These are phyloP conservation scores for Entomobrya multifasciata DNA, from an alignment of 2,888 invertebrate genomes.

Conservation along the genomic window DNA sequence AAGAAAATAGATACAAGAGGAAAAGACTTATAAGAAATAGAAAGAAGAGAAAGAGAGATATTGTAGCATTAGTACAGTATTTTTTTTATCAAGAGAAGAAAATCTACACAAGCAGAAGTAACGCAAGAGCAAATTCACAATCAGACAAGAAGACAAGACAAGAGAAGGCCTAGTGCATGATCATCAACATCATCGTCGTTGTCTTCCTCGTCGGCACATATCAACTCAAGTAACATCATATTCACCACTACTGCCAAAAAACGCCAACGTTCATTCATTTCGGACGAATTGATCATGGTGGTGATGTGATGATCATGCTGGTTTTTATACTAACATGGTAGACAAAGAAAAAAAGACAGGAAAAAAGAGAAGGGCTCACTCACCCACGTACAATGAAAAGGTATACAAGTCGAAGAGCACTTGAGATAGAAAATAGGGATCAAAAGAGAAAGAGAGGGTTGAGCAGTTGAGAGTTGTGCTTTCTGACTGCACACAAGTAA, in stretches of 20 bases:
- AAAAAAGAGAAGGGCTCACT: not conserved
- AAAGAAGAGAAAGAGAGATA: not conserved
- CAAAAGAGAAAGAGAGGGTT: too few relatives aligned
- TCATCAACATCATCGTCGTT: not conserved
- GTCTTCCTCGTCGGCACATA: too few relatives aligned
- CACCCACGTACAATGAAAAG: not conserved
- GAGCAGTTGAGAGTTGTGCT: too few relatives aligned
- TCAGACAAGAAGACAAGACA: slow-evolving; percentile 14
- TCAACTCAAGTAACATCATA: not conserved
- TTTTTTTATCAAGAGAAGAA: slow-evolving; percentile 28
- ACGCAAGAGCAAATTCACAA: slow-evolving; percentile 5
- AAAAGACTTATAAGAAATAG: not conserved
- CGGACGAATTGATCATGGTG: not conserved
- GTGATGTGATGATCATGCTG: not conserved
- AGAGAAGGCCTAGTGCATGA: too few relatives aligned
- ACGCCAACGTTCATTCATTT: slow-evolving; percentile 19
- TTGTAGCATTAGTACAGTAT: too few relatives aligned
- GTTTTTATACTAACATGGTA: not conserved
- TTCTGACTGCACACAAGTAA: too few relatives aligned
- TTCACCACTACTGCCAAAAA: not conserved
- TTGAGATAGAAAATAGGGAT: not conserved
- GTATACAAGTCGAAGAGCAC: slow-evolving; percentile 13
- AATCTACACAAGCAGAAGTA: not conserved
- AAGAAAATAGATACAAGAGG: not conserved
- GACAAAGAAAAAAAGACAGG: not conserved